Evolutionary conservation across 2,797 vertebrate genomes (phyloP).

Genomic region (Rhyacichthys aspro): DNA sequence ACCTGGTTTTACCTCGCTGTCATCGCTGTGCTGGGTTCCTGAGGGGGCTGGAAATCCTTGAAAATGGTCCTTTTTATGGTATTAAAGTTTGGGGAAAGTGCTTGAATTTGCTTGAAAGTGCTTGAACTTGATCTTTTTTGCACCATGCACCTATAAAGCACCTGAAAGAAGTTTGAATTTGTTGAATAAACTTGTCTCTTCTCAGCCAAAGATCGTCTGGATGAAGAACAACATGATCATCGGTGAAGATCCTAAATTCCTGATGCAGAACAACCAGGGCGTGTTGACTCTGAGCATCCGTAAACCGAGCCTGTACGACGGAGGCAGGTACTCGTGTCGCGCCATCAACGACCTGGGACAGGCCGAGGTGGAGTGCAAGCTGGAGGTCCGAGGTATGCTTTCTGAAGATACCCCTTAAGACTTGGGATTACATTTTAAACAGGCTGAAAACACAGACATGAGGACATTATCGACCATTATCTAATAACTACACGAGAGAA

Average conservation of each 20-base stretch:
- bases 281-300: constrained; percentile 91
- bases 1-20: constrained; percentile 59
- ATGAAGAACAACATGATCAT: constrained; percentile 92
- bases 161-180: neutral
- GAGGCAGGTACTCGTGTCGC: constrained; percentile 88
- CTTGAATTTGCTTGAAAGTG: too few relatives aligned
- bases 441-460: too few relatives aligned
- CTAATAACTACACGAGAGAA: too few relatives aligned
- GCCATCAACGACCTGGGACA: constrained; percentile 90
- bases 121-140: too few relatives aligned
- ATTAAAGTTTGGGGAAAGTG: too few relatives aligned
- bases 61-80: too few relatives aligned
- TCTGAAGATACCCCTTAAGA: too few relatives aligned
- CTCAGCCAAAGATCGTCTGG: constrained; percentile 89
- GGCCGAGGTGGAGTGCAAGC: constrained; percentile 85
- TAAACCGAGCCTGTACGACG: constrained; percentile 88
- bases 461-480: too few relatives aligned
- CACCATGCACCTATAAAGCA: too few relatives aligned
- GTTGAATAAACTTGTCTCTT: constrained; percentile 14
- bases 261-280: constrained; percentile 89
- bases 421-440: too few relatives aligned
- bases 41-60: neutral
- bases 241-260: constrained; percentile 86
- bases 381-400: constrained; percentile 86
- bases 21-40: neutral